Percentiles rank a stretch among this genome's conserved stretches.
These are phyloP conservation scores for Phainopepla nitens DNA, from an alignment of 2,113 vertebrate species.

Conservation along the genomic window DNA sequence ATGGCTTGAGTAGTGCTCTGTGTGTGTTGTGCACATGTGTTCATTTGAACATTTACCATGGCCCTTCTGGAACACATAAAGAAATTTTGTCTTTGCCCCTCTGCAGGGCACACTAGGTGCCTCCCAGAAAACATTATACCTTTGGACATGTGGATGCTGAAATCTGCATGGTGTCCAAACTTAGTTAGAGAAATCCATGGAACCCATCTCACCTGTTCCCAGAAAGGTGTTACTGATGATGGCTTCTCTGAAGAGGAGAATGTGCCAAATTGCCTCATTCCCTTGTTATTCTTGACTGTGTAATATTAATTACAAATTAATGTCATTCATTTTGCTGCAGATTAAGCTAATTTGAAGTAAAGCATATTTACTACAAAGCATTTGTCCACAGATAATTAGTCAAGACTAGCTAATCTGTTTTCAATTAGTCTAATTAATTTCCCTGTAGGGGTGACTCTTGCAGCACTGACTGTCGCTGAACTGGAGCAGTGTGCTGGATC, in stretches of 20 bases:
- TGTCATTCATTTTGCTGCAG: not conserved
- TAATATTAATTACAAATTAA: not conserved
- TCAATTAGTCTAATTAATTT: not conserved
- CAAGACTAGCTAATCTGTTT: not conserved
- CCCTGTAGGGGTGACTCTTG: not conserved
- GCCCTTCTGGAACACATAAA: not conserved
- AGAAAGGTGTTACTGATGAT: not conserved
- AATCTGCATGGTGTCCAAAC: not conserved
- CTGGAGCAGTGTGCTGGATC: not conserved
- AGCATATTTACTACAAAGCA: not conserved
- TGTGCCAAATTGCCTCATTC: not conserved
- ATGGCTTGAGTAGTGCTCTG: not conserved
- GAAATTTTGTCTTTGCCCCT: not conserved
- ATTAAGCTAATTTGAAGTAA: not conserved
- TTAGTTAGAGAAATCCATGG: not conserved
- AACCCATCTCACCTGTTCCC: not conserved
- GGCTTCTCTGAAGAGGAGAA: not conserved
- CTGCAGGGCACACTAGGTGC: not conserved
- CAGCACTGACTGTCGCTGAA: not conserved
- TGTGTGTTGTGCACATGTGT: not conserved
- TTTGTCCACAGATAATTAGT: not conserved
- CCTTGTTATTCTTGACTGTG: not conserved
- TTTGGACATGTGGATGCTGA: not conserved
- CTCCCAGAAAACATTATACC: not conserved
- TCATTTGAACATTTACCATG: no score